Conservation (phyloP, 2,113 vertebrate genomes). For the Cacatua alba region DNA sequence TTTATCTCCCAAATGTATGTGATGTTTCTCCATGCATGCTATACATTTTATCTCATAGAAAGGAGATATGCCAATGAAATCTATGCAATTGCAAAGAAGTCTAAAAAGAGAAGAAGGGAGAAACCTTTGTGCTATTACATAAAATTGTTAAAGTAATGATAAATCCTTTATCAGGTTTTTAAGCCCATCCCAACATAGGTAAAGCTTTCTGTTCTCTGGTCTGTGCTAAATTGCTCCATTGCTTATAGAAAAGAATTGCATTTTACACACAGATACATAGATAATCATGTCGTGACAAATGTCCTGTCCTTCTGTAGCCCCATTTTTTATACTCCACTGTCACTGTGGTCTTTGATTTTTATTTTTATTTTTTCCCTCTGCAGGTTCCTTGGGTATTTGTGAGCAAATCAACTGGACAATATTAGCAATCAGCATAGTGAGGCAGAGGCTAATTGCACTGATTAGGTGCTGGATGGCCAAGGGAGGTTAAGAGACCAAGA, state of each 20-base stretch:
- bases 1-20: neutral
- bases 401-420: neutral
- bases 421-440: neutral
- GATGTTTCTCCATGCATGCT: neutral
- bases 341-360: neutral
- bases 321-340: neutral
- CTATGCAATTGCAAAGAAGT: neutral
- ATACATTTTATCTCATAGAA: neutral
- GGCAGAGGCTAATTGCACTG: neutral
- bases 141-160: neutral
- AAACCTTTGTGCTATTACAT: neutral
- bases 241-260: neutral
- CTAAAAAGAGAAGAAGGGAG: neutral
- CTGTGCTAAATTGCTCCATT: neutral
- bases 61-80: neutral
- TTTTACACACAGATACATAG: neutral
- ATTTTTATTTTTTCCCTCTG: neutral
- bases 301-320: neutral
- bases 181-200: neutral
- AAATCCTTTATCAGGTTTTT: neutral
- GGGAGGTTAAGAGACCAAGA: neutral
- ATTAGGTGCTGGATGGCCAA: neutral
- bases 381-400: neutral
- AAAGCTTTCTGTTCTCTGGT: neutral
- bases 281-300: neutral